Conservation (phyloP, 53 echinoderm and acorn worm genomes). For the Glandiceps talaboti region DNA sequence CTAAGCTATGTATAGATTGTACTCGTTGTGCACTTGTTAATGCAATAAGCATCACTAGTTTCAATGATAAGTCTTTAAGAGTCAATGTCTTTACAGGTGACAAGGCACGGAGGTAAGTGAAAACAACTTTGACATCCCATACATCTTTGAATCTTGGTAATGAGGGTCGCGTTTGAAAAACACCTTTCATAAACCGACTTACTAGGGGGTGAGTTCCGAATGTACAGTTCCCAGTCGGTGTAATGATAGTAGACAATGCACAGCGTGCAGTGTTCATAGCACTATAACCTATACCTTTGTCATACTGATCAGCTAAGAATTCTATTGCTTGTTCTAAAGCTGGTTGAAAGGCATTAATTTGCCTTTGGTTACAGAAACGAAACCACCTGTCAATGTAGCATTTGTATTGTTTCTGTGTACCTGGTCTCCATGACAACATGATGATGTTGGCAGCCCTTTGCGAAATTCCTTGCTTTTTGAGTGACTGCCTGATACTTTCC, state of each 20-base stretch:
- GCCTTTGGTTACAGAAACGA: constrained; percentile 7
- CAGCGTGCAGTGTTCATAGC: constrained; percentile 4
- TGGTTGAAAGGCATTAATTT: constrained; percentile 20
- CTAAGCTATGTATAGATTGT: constrained; percentile 26
- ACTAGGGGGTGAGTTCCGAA: no score
- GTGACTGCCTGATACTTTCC: no score
- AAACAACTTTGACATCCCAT: constrained; percentile 8
- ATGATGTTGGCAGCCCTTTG: no score
- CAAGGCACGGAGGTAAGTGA: constrained; percentile 5
- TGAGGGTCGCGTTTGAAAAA: constrained; percentile 6
- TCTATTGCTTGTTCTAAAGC: constrained; percentile 1
- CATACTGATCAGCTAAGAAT: constrained; percentile 6
- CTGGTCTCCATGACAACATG: no score
- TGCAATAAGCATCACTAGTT: constrained; percentile 10
- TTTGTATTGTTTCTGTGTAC: no score
- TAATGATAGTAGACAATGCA: constrained; percentile 24
- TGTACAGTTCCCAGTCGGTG: no score
- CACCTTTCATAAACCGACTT: constrained; percentile 9
- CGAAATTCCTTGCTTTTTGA: no score
- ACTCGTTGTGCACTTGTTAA: constrained; percentile 23
- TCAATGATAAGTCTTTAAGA: constrained; percentile 9
- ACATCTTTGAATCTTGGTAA: neutral
- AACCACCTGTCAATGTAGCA: no score
- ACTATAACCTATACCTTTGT: no score
- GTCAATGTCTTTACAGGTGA: constrained; percentile 1